Conservation (phyloP, 2,888 invertebrate genomes). For the Platycnemis pennipes region DNA sequence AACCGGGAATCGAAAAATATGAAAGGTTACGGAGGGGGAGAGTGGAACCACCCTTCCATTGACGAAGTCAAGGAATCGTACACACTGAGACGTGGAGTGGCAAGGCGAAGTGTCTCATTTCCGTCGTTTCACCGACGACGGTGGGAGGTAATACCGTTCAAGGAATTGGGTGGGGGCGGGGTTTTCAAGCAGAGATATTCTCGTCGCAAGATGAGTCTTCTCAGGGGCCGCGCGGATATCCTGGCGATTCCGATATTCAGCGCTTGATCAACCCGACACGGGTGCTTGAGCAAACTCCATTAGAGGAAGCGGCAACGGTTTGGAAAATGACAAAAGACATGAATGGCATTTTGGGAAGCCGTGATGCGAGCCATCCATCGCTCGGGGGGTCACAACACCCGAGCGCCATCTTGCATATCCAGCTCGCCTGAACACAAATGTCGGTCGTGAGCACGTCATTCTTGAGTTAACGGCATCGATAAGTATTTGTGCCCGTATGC, state of each 20-base stretch:
- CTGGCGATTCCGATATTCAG: not conserved
- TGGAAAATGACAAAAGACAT: not conserved
- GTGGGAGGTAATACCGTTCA: not conserved
- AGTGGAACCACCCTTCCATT: too few relatives aligned
- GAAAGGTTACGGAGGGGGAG: too few relatives aligned
- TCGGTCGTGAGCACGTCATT: too few relatives aligned
- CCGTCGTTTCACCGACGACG: not conserved
- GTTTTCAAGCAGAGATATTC: not conserved
- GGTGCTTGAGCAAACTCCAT: not conserved
- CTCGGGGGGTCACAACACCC: too few relatives aligned
- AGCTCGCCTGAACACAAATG: too few relatives aligned
- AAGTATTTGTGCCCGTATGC: too few relatives aligned
- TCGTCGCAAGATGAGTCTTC: not conserved
- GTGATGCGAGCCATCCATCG: too few relatives aligned
- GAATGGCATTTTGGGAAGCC: not conserved
- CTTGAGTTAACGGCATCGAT: too few relatives aligned
- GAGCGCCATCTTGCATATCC: too few relatives aligned
- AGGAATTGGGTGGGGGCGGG: not conserved
- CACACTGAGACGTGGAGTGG: not conserved
- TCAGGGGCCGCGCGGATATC: not conserved
- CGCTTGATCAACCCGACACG: constrained; percentile 4
- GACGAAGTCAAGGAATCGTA: too few relatives aligned
- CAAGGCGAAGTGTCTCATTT: not conserved
- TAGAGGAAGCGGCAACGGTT: not conserved
- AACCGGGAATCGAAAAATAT: too few relatives aligned